These are phyloP conservation scores for Microtus ochrogaster DNA, from an alignment of 2,113 vertebrate genomes.

Conservation along the genomic window DNA sequence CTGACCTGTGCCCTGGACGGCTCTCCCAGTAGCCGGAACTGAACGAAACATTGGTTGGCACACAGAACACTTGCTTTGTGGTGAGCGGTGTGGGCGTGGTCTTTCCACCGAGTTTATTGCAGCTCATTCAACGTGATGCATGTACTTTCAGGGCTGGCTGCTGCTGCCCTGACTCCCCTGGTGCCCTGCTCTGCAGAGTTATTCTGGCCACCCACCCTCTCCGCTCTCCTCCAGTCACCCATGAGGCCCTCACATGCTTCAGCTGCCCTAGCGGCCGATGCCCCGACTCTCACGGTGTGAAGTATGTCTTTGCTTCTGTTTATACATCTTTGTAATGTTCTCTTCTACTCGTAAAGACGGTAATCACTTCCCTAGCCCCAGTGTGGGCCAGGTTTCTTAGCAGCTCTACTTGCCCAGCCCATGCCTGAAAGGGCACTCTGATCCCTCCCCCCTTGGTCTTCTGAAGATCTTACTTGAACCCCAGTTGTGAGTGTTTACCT, in stretches of 20 bases:
- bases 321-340: background rate
- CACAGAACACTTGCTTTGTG: background rate
- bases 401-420: background rate
- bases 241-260: background rate
- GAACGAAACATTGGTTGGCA: background rate
- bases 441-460: background rate
- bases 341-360: background rate
- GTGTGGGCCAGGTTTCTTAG: background rate
- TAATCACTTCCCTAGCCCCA: too few relatives aligned
- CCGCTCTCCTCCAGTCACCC: background rate
- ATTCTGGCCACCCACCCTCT: background rate
- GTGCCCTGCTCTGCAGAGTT: too few relatives aligned
- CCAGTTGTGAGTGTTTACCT: background rate
- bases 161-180: background rate
- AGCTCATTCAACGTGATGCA: background rate
- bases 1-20: background rate
- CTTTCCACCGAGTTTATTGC: background rate
- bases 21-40: background rate
- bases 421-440: background rate
- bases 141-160: background rate
- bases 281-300: background rate
- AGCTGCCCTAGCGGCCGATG: background rate
- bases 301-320: background rate
- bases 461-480: background rate
- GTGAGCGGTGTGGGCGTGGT: too few relatives aligned